These are phyloP conservation scores for Drosophila ironensis DNA, from an alignment of 1,140 invertebrate genomes.

Conservation along the genomic window DNA sequence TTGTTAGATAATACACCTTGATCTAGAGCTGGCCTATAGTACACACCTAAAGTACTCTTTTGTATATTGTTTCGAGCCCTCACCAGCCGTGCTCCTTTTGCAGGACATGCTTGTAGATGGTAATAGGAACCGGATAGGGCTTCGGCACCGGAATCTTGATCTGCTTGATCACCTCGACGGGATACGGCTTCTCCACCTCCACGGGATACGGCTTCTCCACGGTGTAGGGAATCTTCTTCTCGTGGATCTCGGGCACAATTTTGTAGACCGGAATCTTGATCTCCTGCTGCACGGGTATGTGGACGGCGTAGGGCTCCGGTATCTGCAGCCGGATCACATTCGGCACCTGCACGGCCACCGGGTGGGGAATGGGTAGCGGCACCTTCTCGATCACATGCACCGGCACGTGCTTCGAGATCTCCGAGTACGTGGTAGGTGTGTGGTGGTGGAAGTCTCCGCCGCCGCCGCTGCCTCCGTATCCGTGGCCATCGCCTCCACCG, in stretches of 20 bases:
- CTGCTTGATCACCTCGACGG: slow-evolving; percentile 90
- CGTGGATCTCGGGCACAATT: slow-evolving; percentile 85
- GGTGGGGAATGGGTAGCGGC: slow-evolving; percentile 88
- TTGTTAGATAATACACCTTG: neutral
- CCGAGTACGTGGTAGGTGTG: slow-evolving; percentile 84
- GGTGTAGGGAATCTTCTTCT: slow-evolving; percentile 89
- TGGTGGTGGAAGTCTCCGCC: slow-evolving; percentile 60
- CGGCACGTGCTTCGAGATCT: slow-evolving; percentile 87
- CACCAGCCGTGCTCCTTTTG: slow-evolving; percentile 84
- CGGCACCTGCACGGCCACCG: slow-evolving; percentile 87
- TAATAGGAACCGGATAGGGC: slow-evolving; percentile 90
- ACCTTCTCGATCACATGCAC: slow-evolving; percentile 89
- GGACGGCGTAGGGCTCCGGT: slow-evolving; percentile 88
- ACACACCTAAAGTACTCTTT: neutral
- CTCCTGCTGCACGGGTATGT: slow-evolving; percentile 87
- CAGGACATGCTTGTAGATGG: slow-evolving; percentile 91
- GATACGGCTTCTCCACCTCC: slow-evolving; percentile 89
- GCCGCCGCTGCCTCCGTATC: slow-evolving; percentile 25
- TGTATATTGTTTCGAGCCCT: neutral
- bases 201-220: slow-evolving; percentile 90
- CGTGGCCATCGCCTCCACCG: slow-evolving; percentile 5
- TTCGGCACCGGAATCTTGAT: slow-evolving; percentile 89
- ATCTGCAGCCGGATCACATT: slow-evolving; percentile 89
- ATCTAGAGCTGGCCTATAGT: slow-evolving; percentile 1
- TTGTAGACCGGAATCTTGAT: slow-evolving; percentile 89